Conservation (phyloP, 2,113 vertebrate species). For the Hyla sarda region DNA sequence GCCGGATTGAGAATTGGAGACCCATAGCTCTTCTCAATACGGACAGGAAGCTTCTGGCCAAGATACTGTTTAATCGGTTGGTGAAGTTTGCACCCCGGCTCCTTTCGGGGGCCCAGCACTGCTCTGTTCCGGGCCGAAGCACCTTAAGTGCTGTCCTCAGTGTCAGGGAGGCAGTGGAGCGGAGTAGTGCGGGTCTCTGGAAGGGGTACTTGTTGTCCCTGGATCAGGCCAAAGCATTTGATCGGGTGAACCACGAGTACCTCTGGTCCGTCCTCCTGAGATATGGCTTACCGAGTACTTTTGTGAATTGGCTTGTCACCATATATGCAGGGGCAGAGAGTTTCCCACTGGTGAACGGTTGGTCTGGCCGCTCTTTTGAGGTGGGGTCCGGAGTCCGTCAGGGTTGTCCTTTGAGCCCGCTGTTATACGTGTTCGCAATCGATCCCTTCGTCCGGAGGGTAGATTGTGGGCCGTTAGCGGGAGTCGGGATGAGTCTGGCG, state of each 20-base stretch:
- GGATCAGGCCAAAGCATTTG: too few species aligned
- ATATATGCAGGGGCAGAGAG: not conserved
- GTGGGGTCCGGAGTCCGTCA: not conserved
- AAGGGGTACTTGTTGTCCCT: not conserved
- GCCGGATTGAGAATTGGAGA: not conserved
- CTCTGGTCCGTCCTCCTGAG: not conserved
- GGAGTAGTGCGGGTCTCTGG: too few species aligned
- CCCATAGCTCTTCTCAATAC: slow-evolving; percentile 15
- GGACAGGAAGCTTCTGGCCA: slow-evolving; percentile 2
- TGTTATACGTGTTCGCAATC: not conserved
- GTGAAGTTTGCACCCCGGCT: not conserved
- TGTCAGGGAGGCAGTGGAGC: not conserved
- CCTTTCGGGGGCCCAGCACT: too few species aligned
- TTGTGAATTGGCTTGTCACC: not conserved
- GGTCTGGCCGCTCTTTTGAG: not conserved
- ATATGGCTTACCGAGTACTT: not conserved
- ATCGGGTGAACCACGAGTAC: too few species aligned
- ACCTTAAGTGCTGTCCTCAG: not conserved
- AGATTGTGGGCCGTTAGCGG: not conserved
- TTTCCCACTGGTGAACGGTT: not conserved
- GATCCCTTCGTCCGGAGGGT: not conserved
- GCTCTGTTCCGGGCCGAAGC: not conserved
- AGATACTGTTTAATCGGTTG: not conserved
- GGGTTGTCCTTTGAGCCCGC: not conserved
- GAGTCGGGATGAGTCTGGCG: not conserved